Percentiles rank a stretch among this genome's conserved stretches.
phyloP scores from a whole-genome alignment of 2,113 vertebrate genomes.

The Tachuris rubrigastra region DNA sequence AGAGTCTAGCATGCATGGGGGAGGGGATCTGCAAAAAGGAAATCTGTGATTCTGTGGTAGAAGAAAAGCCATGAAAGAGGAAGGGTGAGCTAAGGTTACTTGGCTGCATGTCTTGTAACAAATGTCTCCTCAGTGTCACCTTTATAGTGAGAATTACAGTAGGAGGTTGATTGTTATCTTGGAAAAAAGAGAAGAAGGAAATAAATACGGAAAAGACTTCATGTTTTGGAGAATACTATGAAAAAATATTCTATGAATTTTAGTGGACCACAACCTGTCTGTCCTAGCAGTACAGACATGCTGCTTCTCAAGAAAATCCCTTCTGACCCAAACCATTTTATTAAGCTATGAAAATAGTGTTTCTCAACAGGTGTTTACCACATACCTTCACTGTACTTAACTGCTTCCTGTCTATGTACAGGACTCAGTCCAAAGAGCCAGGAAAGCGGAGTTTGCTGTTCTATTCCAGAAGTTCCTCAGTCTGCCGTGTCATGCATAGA shows the following conservation, averaged over 20 bases:
- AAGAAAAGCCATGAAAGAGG: neutral
- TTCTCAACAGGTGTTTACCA: neutral
- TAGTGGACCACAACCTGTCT: neutral
- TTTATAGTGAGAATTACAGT: neutral
- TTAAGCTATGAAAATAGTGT: neutral
- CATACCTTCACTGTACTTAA: neutral
- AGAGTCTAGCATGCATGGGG: neutral
- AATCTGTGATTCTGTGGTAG: constrained; percentile 8
- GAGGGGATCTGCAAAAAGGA: neutral
- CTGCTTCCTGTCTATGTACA: neutral
- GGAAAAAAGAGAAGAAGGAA: neutral
- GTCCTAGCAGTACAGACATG: neutral
- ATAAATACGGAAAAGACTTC: neutral
- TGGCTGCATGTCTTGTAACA: neutral
- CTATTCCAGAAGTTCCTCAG: neutral
- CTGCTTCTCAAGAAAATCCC: neutral
- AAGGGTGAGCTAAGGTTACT: constrained; percentile 39
- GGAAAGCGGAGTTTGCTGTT: neutral
- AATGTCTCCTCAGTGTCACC: neutral
- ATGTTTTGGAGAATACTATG: neutral
- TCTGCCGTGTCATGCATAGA: neutral
- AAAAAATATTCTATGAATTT: neutral
- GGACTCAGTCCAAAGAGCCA: neutral
- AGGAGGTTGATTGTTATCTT: neutral
- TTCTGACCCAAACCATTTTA: neutral